Conservation (phyloP, 2,113 vertebrate genomes). For the Equus quagga region DNA sequence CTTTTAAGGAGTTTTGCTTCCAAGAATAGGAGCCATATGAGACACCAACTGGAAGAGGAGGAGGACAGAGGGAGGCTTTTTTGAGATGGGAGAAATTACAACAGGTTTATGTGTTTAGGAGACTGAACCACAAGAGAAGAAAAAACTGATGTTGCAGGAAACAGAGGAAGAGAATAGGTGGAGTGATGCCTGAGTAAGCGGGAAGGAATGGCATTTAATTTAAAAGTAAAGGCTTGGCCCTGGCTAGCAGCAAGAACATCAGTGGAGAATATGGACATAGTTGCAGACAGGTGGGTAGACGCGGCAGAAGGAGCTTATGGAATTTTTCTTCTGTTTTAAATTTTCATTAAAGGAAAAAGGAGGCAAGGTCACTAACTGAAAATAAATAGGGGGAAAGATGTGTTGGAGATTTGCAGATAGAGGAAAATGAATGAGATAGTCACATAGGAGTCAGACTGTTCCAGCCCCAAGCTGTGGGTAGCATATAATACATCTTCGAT, state of each 20-base stretch:
- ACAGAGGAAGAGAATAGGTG: not conserved
- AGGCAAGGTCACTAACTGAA: not conserved
- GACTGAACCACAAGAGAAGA: not conserved
- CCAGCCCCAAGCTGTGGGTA: not conserved
- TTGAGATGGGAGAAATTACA: not conserved
- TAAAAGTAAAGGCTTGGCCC: not conserved
- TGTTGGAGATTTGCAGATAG: not conserved
- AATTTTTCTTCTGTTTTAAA: not conserved
- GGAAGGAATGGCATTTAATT: not conserved
- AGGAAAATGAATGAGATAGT: constrained; percentile 23
- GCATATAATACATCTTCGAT: not conserved
- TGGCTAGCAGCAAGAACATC: not conserved
- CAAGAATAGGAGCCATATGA: not conserved
- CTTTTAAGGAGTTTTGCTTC: not conserved
- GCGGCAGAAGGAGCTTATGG: not conserved
- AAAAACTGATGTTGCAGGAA: not conserved
- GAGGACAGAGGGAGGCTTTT: not conserved
- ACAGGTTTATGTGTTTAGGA: not conserved
- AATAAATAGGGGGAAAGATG: not conserved
- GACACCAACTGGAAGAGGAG: not conserved
- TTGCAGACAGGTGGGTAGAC: not conserved
- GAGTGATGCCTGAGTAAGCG: not conserved
- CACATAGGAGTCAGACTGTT: not conserved
- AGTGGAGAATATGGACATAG: not conserved
- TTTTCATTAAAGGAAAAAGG: not conserved